phyloP scores from a whole-genome alignment of 2,888 invertebrate species.

The Drosophila atroscutellata region DNA sequence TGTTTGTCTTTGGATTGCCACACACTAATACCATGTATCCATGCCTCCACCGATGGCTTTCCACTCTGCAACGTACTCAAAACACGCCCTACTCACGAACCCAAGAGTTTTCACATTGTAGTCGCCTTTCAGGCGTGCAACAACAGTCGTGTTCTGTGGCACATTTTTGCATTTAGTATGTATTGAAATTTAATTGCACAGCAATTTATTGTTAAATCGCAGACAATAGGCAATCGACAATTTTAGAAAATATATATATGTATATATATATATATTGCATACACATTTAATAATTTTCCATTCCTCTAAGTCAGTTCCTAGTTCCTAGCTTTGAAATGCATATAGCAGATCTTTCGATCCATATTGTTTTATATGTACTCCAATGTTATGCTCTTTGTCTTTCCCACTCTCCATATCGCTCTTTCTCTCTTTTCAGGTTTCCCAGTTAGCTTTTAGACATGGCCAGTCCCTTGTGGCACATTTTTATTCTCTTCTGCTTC shows the following conservation, averaged over 20 bases:
- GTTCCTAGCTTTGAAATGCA: background rate
- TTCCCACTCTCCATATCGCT: background rate
- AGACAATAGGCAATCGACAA: background rate
- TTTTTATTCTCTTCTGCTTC: slow-evolving; percentile 41
- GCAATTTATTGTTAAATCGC: slow-evolving; percentile 1
- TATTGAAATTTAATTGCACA: background rate
- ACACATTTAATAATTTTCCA: background rate
- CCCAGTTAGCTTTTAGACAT: slow-evolving; percentile 51
- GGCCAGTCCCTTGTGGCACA: slow-evolving; percentile 69
- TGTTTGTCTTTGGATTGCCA: slow-evolving; percentile 11
- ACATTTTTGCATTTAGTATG: slow-evolving; percentile 12
- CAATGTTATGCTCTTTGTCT: background rate
- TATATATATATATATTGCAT: background rate
- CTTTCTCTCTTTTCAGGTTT: slow-evolving; percentile 5
- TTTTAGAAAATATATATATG: background rate
- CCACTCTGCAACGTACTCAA: background rate
- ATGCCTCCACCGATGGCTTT: background rate
- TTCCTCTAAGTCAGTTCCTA: background rate
- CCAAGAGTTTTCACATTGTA: slow-evolving; percentile 20
- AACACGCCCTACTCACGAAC: background rate
- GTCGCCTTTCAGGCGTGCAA: slow-evolving; percentile 43
- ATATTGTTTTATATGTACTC: background rate
- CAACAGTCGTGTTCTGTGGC: slow-evolving; percentile 13
- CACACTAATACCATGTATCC: slow-evolving; percentile 12
- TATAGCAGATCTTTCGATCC: background rate